Base-by-base conservation (phyloP, 2,113 vertebrate genomes). In the Pterocles gutturalis region DNA sequence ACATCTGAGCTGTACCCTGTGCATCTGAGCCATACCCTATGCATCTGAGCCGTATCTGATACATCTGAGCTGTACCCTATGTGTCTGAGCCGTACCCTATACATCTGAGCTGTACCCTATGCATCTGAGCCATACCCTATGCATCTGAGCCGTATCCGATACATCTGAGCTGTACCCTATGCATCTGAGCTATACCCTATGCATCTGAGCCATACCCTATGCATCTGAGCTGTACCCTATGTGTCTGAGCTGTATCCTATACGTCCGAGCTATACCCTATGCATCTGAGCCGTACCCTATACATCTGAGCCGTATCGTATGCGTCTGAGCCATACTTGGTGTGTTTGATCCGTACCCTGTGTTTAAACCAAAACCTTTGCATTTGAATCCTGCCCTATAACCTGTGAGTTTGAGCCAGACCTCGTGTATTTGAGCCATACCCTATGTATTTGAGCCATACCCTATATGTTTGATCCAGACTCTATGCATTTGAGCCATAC, bases 21-120 rank as follows among this genome's bases (percentile, higher is more conserved):
- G 36, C 3, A 0, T 55, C 49, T 41, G 51, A 54, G 62, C 25
- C 4, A 0, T 2, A n/a, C 18, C 6, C 3, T 11, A 1, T 21
- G n/a, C 0, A 0, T 34, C 11, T 34, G 41, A n/a, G 9, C 16
- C 10, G 1, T 3, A 13, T 14, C 6, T 11, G 28, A 3, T 12
- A 34, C 2, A 2, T 43, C 7, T 22, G 25, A 80, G 21, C 17
- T 10, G 0, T 2, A 53, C 20, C 60, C 8, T 21, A 0, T 10
- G 5, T 1, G 0, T 48, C 25, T 51, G 29, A 48, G 26, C 43
- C 9, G 1, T 1, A 22, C 2, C 5, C 24, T 21, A 9, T 11
- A 7, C 1, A 1, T 83, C 24, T 65, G 31, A 67, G 26, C 53
- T 7, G 0, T 24, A 31, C 9, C 8, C 1, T 22, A 3, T 10